Evolutionary conservation across 2,888 invertebrate species (phyloP).

Genomic region (Sminthurinus aureus): DNA sequence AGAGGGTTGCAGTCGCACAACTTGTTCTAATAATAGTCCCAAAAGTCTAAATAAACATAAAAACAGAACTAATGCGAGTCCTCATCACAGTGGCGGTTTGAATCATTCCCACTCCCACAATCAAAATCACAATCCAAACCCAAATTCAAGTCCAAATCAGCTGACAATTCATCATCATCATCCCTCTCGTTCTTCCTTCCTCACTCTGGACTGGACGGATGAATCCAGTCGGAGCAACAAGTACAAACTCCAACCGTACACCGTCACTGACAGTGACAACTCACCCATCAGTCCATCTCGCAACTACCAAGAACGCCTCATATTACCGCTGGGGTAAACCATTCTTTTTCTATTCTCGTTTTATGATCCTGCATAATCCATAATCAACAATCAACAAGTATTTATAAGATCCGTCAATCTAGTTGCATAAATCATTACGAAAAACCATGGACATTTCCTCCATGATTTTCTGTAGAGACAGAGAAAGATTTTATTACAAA

Average conservation of each 20-base stretch:
- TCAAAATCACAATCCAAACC: neutral
- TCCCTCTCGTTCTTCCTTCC: conserved; percentile 1
- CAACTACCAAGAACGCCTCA: conserved; percentile 33
- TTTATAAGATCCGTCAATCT: too few species aligned
- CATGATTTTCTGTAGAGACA: too few species aligned
- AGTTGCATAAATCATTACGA: too few species aligned
- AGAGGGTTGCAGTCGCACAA: conserved; percentile 7
- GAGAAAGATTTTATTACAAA: too few species aligned
- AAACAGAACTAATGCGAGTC: neutral
- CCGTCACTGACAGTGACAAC: neutral
- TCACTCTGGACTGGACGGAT: conserved; percentile 32
- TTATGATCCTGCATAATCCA: too few species aligned
- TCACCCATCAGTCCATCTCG: conserved; percentile 37
- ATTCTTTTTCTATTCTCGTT: too few species aligned
- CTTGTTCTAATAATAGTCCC: neutral
- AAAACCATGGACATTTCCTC: too few species aligned
- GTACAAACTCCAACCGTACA: conserved; percentile 11
- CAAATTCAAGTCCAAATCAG: conserved; percentile 4
- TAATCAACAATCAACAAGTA: too few species aligned
- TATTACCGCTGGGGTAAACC: conserved; percentile 32
- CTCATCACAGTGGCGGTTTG: neutral
- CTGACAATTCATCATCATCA: conserved; percentile 21
- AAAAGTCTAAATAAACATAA: neutral
- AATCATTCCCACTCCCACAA: neutral
- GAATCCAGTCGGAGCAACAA: conserved; percentile 6